Base-by-base conservation (phyloP, 2,888 invertebrate species). In the Geophilus truncorum region DNA sequence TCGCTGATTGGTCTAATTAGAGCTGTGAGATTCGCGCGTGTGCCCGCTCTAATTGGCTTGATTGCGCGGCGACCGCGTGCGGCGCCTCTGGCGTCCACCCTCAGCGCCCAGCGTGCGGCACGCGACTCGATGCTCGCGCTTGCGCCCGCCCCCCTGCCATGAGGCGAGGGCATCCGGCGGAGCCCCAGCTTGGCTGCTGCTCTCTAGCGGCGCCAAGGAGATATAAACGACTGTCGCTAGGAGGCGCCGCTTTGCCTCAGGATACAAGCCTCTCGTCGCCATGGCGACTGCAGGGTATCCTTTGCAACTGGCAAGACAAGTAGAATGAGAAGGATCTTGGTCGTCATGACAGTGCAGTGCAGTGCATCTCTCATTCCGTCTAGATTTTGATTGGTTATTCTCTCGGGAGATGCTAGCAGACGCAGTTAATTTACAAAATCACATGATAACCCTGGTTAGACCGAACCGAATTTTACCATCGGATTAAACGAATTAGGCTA, bases 1-100 rank as follows among this genome's bases (percentile, higher is more conserved):
- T 28, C 75, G 75, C 30, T 75, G 75, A 75, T 75, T 75, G 75
- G 75, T 75, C 75, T 75, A 75, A 75, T 75, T 75, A 75, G 30
- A 28, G 75, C 25, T 23, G 25, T 15, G 30, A 75, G 30, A 28
- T 23, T 75, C 30, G 25, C 30, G 25, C 25, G 75, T 12, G 75
- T 23, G 75, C 30, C 30, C 25, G 75, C 25, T 28, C 25, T 75
- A 28, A 75, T 75, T 75, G 75, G 25, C 75, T 75, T 75, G 25
- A 75, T 75, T 75, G 75, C 75, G 30, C 75, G 75, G 30, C 25
- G 75, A 75, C 75, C 30, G 75, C 75, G 75, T 51, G 51, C 51
- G 51, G 51, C 51, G 51, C 51, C 51, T 51, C 51, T 51, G 51
- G 51, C 51, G 51, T 51, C 51, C 51, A 51, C 51, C 51, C 51